Base-by-base conservation (phyloP, 2,113 vertebrate species). In the Ailuropoda melanoleuca region DNA sequence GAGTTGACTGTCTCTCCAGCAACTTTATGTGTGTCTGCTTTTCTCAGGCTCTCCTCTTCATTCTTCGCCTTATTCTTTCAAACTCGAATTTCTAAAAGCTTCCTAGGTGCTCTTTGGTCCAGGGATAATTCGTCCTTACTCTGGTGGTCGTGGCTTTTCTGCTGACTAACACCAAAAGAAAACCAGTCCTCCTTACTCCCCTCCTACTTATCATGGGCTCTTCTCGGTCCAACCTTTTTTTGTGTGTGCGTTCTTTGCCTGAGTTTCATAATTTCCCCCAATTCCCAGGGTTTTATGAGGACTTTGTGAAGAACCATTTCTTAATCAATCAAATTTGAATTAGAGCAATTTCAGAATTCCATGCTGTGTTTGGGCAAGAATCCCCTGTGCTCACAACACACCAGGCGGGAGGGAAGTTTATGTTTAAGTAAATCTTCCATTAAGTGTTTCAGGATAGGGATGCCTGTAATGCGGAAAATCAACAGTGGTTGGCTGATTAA, bases 1-100 rank as follows among this genome's bases (percentile, higher is more conserved):
- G 72, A 97, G 89, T 96, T 97, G 97, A 88, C 93, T 88, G 7
- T 80, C 66, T 96, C 86, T 97, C 46, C 46, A 88, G 82, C n/a
- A 95, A 46, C 23, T 66, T 68, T 39, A 21, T 92, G 48, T 48
- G 60, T 55, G 48, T 91, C 26, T 93, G 70, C 78, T 81, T 95
- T 58, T 26, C 43, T 72, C 31, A 23, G 66, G 43, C 6, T 39
- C n/a, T 93, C 31, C 2, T 78, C 88, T 56, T 91, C 39, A 4
- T 86, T 66, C 37, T 50, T 83, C 26, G 37, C 11, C 18, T 75
- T 93, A 68, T 53, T 80, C 88, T 95, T 80, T 95, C 50, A 94
- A 13, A 9, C 15, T 86, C 75, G n/a, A 70, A 0, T 66, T 80
- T 87, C 66, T 82, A 60, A 80, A 88, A 87, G 50, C 56, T 8